These are phyloP conservation scores for Cephalophus harveyi DNA, from an alignment of 2,113 vertebrate genomes.

Conservation along the genomic window DNA sequence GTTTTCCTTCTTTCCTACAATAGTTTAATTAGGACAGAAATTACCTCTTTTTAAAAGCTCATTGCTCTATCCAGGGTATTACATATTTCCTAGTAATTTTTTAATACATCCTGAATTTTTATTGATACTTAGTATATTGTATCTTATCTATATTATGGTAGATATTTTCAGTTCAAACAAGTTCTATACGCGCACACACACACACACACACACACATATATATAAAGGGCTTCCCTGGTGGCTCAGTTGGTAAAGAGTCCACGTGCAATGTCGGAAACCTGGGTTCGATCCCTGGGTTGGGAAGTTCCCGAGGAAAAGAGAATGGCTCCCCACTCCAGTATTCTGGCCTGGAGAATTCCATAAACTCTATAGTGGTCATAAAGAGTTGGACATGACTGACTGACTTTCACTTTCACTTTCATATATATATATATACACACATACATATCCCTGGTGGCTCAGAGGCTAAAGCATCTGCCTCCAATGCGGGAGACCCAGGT, in stretches of 20 bases:
- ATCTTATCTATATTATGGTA: neutral
- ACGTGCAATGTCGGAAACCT: neutral
- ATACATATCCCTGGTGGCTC: too few relatives aligned
- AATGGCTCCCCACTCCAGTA: neutral
- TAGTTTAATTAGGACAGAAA: neutral
- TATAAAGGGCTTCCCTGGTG: neutral
- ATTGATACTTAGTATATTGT: neutral
- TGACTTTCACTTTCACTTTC: too few relatives aligned
- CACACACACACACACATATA: too few relatives aligned
- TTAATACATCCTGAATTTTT: neutral
- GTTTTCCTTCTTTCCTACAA: neutral
- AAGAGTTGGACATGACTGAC: too few relatives aligned
- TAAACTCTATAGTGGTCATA: too few relatives aligned
- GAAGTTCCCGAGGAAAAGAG: neutral
- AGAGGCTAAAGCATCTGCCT: too few relatives aligned
- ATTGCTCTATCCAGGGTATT: neutral
- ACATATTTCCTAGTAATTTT: neutral
- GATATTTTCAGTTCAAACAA: neutral
- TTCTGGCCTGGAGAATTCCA: neutral
- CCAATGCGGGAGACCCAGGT: too few relatives aligned
- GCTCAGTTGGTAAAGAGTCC: neutral
- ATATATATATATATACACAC: too few relatives aligned
- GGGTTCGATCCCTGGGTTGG: neutral
- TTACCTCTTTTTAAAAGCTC: neutral
- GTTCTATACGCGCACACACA: neutral